Conservation (phyloP, 2,797 vertebrate genomes). For the Lateolabrax maculatus region DNA sequence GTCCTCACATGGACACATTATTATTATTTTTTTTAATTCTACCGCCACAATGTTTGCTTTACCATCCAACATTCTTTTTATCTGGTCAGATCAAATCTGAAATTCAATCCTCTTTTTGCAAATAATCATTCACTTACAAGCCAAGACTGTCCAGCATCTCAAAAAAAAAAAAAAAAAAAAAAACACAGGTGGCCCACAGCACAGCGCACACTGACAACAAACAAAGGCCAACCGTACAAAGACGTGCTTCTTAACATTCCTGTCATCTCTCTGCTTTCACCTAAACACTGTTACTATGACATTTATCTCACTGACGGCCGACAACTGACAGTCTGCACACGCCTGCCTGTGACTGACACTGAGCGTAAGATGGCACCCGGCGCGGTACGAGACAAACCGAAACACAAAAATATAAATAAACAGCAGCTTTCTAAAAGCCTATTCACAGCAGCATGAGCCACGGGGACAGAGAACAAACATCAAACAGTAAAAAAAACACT, state of each 20-base stretch:
- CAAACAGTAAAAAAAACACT: conserved; percentile 64
- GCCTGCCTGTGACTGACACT: conserved; percentile 37
- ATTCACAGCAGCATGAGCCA: conserved; percentile 74
- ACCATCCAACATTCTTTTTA: conserved; percentile 23
- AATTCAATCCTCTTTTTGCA: conserved; percentile 36
- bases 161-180: conserved; percentile 50
- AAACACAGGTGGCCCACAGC: conserved; percentile 38
- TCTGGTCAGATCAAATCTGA: conserved; percentile 8
- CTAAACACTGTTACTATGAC: conserved; percentile 54
- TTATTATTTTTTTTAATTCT: conserved; percentile 3
- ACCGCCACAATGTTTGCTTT: conserved; percentile 11
- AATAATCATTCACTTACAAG: conserved; percentile 40
- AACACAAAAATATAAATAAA: conserved; percentile 15
- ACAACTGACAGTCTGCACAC: conserved; percentile 29
- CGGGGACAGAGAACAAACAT: conserved; percentile 69
- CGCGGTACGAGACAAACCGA: conserved; percentile 39
- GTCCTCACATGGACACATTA: not conserved
- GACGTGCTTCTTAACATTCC: conserved; percentile 67
- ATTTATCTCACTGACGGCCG: conserved; percentile 52
- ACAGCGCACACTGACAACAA: conserved; percentile 55
- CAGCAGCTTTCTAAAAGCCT: conserved; percentile 65
- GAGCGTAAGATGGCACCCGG: conserved; percentile 45
- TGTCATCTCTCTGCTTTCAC: conserved; percentile 51
- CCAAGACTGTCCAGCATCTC: conserved; percentile 36
- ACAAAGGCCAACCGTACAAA: conserved; percentile 45